Evolutionary conservation across 30 jellyfish, hydroid and myxozoan species (phyloP), one percentile per base, ranked within the genome.

Genomic region (Aurelia sp.): DNA sequence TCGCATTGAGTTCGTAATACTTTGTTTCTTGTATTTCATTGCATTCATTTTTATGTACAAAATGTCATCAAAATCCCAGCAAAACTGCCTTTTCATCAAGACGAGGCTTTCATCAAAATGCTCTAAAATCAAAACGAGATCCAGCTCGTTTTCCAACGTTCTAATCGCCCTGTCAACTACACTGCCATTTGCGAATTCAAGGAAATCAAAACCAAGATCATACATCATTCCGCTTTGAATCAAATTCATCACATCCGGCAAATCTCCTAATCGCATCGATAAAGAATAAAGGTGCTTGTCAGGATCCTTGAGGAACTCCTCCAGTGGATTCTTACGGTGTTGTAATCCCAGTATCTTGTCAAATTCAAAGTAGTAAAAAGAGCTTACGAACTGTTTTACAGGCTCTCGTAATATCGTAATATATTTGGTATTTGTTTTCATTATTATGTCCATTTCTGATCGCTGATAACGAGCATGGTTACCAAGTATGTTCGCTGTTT

Each of bases 401-500:
- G 99, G 99, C 71, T 94, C 90, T 37, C 99, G 89, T 5, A 94
- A 71, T 19, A 94, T 94, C 62, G 97, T 94, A 9, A 94, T 74
- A 86, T 94, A 94, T 47, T 94, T 89, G 31, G 99, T 57, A 79
- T 79, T 59, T 31, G 65, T 68, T 81, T 89, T 86, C 97, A 94
- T 89, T 2, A 94, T 76, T 44, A 89, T 11, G 68, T 94, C 96
- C 99, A 94, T 94, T 82, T 94, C 91, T 62, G 79, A 62, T 31
- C 99, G 89, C 40, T 89, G 61, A 74, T 94, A 94, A n/a, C 99
- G 87, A 11, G 99, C 99, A 74, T 94, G 99, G 86, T 94, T 94
- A 69, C 93, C 58, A 60, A 94, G 71, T 6, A 94, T 89, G 60
- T 89, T 89, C 55, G 97, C 99, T 10, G 97, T 97, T 73, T 85